phyloP scores from a whole-genome alignment of 2,797 vertebrate species.

The Ara ararauna region DNA sequence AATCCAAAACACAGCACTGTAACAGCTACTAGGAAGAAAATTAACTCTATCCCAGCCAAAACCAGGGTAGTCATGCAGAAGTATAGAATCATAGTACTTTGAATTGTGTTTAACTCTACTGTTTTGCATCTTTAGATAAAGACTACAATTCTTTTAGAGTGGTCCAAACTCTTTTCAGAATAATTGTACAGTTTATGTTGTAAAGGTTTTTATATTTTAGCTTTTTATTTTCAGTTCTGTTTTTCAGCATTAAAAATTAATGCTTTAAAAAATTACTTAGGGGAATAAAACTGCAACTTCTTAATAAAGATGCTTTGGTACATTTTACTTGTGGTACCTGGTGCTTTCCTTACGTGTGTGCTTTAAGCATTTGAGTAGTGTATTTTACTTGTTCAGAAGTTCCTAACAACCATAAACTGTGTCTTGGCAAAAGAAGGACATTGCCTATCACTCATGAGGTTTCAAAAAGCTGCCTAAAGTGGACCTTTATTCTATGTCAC shows the following conservation, averaged over 20 bases:
- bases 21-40: background rate
- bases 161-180: background rate
- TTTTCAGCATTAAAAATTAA: background rate
- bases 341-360: background rate
- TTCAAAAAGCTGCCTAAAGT: background rate
- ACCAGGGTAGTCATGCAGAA: background rate
- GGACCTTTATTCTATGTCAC: background rate
- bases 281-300: background rate
- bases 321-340: background rate
- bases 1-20: background rate
- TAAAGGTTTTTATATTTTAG: background rate
- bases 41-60: background rate
- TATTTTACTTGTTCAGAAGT: background rate
- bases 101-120: background rate
- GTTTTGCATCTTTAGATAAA: background rate
- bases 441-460: background rate
- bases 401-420: background rate
- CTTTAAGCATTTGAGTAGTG: background rate
- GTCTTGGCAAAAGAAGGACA: background rate
- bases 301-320: constrained; percentile 2
- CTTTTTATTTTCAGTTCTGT: background rate
- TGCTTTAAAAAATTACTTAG: background rate
- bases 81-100: background rate
- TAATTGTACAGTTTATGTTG: background rate
- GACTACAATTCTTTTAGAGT: background rate